Evolutionary conservation across 2,888 invertebrate genomes (phyloP).

Genomic region (Rhagium mordax): DNA sequence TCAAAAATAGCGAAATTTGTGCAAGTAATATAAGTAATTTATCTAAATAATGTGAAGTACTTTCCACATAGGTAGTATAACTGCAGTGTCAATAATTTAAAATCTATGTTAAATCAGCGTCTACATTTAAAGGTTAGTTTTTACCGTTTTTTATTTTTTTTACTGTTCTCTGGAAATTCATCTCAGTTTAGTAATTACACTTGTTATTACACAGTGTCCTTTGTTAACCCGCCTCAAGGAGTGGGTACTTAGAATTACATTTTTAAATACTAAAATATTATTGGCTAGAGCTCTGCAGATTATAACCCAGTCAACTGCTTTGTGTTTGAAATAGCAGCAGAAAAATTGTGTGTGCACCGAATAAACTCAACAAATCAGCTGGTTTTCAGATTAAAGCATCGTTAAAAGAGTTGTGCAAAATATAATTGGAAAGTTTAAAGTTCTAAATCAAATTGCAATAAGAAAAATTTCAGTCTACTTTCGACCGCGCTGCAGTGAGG

Average conservation of each 20-base stretch:
- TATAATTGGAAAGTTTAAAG: slow-evolving; percentile 30
- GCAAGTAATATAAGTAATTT: slow-evolving; percentile 24
- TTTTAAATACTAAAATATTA: slow-evolving; percentile 1
- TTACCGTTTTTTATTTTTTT: neutral
- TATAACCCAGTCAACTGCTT: neutral
- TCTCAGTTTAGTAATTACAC: neutral
- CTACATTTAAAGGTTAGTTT: slow-evolving; percentile 28
- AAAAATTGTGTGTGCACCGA: neutral
- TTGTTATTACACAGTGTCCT: neutral
- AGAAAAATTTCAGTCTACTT: slow-evolving; percentile 33
- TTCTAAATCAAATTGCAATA: slow-evolving; percentile 11
- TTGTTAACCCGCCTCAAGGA: neutral
- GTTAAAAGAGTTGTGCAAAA: slow-evolving; percentile 17
- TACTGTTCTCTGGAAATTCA: neutral
- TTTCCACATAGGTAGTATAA: neutral
- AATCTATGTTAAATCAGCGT: neutral
- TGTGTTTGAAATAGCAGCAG: slow-evolving; percentile 9
- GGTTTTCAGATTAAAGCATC: neutral
- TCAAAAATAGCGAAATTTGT: slow-evolving; percentile 35
- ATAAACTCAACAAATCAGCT: neutral
- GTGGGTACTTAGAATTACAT: neutral
- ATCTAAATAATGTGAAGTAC: slow-evolving; percentile 15
- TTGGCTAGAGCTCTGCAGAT: neutral
- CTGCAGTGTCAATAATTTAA: neutral
- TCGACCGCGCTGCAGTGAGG: slow-evolving; percentile 17